phyloP scores from a whole-genome alignment of 2,797 vertebrate genomes.

The Paedocypris micromegethes region DNA sequence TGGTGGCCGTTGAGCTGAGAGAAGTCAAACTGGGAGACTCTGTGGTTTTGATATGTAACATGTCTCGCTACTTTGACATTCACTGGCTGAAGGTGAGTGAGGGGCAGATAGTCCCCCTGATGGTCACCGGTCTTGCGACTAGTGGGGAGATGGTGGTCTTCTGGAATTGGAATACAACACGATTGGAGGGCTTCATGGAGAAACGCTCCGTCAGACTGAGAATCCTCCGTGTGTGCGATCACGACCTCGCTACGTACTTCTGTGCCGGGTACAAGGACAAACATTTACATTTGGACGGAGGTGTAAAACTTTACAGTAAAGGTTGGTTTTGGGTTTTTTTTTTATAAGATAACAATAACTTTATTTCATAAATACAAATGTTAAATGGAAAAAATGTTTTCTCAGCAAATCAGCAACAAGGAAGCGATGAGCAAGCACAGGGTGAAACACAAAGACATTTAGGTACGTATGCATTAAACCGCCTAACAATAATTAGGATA shows the following conservation, averaged over 20 bases:
- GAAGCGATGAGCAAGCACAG: not conserved
- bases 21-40: slow-evolving; percentile 33
- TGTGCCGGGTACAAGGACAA: slow-evolving; percentile 27
- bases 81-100: slow-evolving; percentile 40
- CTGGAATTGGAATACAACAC: slow-evolving; percentile 30
- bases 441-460: not conserved
- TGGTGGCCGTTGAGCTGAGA: slow-evolving; percentile 4
- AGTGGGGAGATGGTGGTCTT: slow-evolving; percentile 27
- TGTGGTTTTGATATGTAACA: slow-evolving; percentile 18
- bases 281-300: slow-evolving; percentile 33
- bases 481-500: too few species aligned
- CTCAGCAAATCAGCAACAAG: not conserved
- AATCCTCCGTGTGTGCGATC: slow-evolving; percentile 23
- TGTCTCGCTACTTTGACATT: slow-evolving; percentile 31
- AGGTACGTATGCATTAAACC: too few species aligned
- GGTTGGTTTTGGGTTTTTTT: not conserved
- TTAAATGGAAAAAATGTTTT: not conserved
- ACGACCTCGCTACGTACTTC: slow-evolving; percentile 33
- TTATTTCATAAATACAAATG: too few species aligned
- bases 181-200: slow-evolving; percentile 21
- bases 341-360: not conserved
- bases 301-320: slow-evolving; percentile 36
- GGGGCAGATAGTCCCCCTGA: slow-evolving; percentile 17
- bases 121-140: slow-evolving; percentile 24
- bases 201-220: slow-evolving; percentile 10